phyloP scores from a whole-genome alignment of 2,888 invertebrate species.

The Scaptomyza reducta region DNA sequence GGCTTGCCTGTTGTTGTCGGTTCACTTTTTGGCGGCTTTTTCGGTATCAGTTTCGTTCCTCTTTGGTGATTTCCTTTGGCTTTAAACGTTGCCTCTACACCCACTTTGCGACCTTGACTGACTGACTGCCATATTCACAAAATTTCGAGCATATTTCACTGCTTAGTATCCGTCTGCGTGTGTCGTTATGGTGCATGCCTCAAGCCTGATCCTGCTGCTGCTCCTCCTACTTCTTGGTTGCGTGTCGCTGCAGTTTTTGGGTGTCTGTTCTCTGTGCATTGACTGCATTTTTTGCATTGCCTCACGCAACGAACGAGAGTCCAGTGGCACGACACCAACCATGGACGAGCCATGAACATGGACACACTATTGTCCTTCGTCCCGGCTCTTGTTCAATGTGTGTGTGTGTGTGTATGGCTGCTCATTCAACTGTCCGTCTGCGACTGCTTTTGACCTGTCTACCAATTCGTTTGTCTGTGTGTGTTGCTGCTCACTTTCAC shows the following conservation, averaged over 20 bases:
- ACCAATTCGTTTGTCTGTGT: constrained; percentile 1
- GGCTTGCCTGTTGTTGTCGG: constrained; percentile 37
- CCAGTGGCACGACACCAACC: not conserved
- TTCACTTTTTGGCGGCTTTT: constrained; percentile 58
- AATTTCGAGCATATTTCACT: constrained; percentile 36
- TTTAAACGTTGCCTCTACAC: not conserved
- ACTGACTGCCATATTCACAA: constrained; percentile 13
- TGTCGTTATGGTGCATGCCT: constrained; percentile 31
- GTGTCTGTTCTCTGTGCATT: constrained; percentile 3
- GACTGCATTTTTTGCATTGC: constrained; percentile 44
- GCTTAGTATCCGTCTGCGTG: constrained; percentile 25
- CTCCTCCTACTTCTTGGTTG: not conserved
- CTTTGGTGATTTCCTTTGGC: constrained; percentile 4
- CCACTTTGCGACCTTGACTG: constrained; percentile 48
- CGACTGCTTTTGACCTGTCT: constrained; percentile 7
- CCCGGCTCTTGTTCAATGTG: constrained; percentile 8
- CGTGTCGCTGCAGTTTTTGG: constrained; percentile 19
- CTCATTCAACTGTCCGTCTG: constrained; percentile 15
- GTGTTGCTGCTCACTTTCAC: constrained; percentile 49
- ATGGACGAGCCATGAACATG: constrained; percentile 1
- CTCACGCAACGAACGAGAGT: constrained; percentile 31
- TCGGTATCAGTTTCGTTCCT: constrained; percentile 33
- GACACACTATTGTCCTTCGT: constrained; percentile 39
- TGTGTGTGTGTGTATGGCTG: constrained; percentile 5
- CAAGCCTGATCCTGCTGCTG: constrained; percentile 5